Base-by-base conservation (phyloP, 1,140 invertebrate genomes). In the Atta cephalotes region DNA sequence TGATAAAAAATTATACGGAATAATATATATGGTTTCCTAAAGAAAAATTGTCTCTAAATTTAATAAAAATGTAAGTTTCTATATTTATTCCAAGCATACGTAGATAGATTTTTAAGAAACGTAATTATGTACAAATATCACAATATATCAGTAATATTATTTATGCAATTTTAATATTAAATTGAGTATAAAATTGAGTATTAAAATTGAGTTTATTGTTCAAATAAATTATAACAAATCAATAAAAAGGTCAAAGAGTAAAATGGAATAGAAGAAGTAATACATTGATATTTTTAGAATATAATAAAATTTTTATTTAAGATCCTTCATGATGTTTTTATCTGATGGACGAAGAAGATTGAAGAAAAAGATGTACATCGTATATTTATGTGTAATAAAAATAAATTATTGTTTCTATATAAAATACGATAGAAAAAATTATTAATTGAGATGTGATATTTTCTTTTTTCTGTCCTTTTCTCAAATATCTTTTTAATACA, bases 231-330 rank as follows among this genome's bases (percentile, higher is more conserved):
- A 3, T 65, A 9, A 18, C 1, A 39, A 18, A 39, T 9, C 7
- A 66, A 66, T 39, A 0, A 39, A 39, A 9, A 66, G 16, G 10
- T n/a, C 10, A n/a, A 35, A 35, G 9, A 66, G 18, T 3, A 66
- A 21, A 66, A 39, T 45, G 39, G 0, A 45, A 45, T 39, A 39
- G 9, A 39, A 39, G 3, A n/a, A 66, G 7, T n/a, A 66, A 35
- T n/a, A 66, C n/a, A 39, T 1, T 3, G 3, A 39, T 3, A 66
- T 66, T 66, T 66, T 66, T n/a, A 39, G 2, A 39, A 10, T 39
- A 39, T 66, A 39, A 35, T 66, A 66, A 66, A 66, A 18, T 7
- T 66, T 18, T 39, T 65, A 65, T 65, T n/a, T 66, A 66, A 66
- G 18, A 66, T 66, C 18, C 7, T 31, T 65, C 3, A 35, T 31